These are phyloP conservation scores for Lepidotrigona ventralis DNA, from an alignment of 1,140 invertebrate genomes.

Conservation along the genomic window DNA sequence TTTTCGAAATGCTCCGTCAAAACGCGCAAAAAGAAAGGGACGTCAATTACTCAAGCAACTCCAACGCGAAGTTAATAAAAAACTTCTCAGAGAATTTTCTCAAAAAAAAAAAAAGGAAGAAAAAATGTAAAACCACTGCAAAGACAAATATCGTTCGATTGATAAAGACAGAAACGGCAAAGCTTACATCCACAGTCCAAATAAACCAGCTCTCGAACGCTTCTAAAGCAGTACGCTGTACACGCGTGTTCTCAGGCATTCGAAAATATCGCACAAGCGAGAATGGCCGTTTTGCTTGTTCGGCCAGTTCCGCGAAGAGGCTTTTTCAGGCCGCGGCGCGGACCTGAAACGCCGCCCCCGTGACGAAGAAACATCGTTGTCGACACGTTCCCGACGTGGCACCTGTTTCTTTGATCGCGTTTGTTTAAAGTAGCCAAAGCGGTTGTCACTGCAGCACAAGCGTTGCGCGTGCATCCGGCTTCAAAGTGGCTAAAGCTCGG, in stretches of 20 bases:
- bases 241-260: background rate
- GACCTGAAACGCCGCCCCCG: background rate
- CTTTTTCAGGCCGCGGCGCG: background rate
- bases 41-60: too few species aligned
- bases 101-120: background rate
- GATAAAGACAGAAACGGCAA: background rate
- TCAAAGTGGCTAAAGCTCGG: constrained; percentile 59
- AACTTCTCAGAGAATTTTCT: background rate
- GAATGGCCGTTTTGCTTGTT: too few species aligned
- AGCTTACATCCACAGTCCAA: background rate
- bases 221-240: background rate
- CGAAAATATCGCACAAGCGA: background rate
- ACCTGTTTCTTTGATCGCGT: constrained; percentile 46
- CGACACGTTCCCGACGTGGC: constrained; percentile 15
- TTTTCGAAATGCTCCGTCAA: too few species aligned
- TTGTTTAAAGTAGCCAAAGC: constrained; percentile 59
- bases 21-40: too few species aligned
- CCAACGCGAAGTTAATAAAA: background rate
- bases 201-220: background rate
- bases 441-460: constrained; percentile 42
- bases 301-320: background rate
- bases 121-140: background rate
- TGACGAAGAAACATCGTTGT: background rate
- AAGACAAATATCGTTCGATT: background rate
- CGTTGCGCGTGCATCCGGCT: constrained; percentile 51